Base-by-base conservation (phyloP, 2,113 vertebrate species). In the Mellivora capensis region DNA sequence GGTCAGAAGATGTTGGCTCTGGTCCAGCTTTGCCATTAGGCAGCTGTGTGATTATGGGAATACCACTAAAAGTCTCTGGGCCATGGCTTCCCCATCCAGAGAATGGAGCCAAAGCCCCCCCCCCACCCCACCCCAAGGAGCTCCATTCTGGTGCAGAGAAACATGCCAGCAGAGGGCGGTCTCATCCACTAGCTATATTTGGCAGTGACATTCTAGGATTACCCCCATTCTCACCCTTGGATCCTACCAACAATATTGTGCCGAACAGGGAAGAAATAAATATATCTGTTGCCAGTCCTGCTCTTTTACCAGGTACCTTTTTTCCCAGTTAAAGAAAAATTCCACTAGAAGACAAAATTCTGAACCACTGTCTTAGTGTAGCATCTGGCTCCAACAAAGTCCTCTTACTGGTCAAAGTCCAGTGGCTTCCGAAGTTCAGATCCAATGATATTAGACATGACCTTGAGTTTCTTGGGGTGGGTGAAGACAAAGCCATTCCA, bases 401-500 rank as follows among this genome's bases (percentile, higher is more conserved):
- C 49, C 64, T 92, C 57, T 77, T 67, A 39, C 49, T 71, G 74
- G 64, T 74, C 17, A 14, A 92, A 93, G 20, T 72, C 37, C 37
- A 90, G 3, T 44, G 52, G 34, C 80, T 92, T 81, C 61, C 62
- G 14, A 84, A 95, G 57, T 82, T 85, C 61, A 18, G 47, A 77
- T 61, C 71, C 23, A 15, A 37, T 79, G 82, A 84, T 74, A 62
- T 95, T 86, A 77, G 21, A 84, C 2, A 1, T 42, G 87, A 90
- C 62, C 83, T 42, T 34, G 12, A 42, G 59, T 95, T 87, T 77
- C 80, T 94, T 17, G 3, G 74, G 61, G 54, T 67, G 76, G 80
- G 47, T 87, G 52, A 69, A 96, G 77, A 79, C 77, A 92, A 86
- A 95, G 87, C 64, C 37, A 62, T 77, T 34, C 42, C 7, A 29